These are phyloP conservation scores for Ptilorrhoa leucosticta DNA, from an alignment of 2,113 vertebrate genomes.

Conservation along the genomic window DNA sequence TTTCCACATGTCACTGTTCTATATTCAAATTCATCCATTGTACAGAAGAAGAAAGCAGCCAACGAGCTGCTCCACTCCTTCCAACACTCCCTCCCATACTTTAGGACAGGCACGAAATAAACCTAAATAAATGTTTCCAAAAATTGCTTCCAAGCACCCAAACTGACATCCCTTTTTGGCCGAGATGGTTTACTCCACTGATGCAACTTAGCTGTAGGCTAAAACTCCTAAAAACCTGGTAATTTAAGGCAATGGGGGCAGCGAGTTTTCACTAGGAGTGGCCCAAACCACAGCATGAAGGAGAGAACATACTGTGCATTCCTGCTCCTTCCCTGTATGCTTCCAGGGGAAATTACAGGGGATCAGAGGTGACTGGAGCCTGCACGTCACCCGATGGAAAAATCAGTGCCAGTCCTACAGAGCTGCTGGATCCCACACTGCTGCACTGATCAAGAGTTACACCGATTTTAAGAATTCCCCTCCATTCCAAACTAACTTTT, in stretches of 20 bases:
- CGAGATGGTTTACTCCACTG: not conserved
- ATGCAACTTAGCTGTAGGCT: not conserved
- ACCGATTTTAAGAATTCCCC: not conserved
- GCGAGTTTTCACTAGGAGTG: not conserved
- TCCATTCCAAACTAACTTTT: not conserved
- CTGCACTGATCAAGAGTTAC: not conserved
- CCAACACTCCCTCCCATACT: not conserved
- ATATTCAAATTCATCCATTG: not conserved
- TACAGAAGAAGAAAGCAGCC: not conserved
- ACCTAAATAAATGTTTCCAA: not conserved
- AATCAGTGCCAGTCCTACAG: not conserved
- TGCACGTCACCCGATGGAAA: not conserved
- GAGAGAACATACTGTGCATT: not conserved
- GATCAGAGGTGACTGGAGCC: not conserved
- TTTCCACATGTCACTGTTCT: not conserved
- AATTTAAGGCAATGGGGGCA: not conserved
- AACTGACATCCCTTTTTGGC: not conserved
- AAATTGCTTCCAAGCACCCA: not conserved
- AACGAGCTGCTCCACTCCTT: not conserved
- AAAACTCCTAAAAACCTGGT: not conserved
- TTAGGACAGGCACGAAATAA: not conserved
- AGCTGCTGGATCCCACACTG: not conserved
- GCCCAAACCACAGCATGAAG: not conserved
- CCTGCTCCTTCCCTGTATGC: not conserved
- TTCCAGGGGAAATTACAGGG: not conserved